Percentiles rank a stretch among this genome's conserved stretches.
Conservation (phyloP, 2,888 invertebrate genomes). For the Campoplex nolae region DNA sequence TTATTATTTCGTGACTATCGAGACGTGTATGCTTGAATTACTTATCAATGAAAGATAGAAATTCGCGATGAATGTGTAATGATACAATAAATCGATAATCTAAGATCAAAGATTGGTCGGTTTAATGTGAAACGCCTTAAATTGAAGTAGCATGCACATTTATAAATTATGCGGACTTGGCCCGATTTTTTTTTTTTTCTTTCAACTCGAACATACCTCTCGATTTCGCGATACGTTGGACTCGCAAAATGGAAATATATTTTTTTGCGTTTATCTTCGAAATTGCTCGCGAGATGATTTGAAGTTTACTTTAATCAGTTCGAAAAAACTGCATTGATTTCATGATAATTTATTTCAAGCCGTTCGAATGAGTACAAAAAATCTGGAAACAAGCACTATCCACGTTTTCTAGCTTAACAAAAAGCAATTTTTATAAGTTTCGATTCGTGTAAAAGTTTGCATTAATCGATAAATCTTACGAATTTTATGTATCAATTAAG, state of each 20-base stretch:
- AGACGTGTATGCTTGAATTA: neutral
- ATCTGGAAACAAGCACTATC: neutral
- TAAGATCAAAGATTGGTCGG: neutral
- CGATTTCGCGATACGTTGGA: neutral
- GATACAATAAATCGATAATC: neutral
- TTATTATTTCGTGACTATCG: neutral
- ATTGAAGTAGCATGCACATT: neutral
- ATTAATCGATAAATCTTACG: neutral
- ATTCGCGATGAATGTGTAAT: neutral
- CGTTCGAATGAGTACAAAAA: neutral
- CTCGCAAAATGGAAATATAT: neutral
- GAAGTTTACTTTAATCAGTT: neutral
- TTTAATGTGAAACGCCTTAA: neutral
- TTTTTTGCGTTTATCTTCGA: neutral
- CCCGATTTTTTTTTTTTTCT: conserved; percentile 8
- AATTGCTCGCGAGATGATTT: neutral
- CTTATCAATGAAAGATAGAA: neutral
- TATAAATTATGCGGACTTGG: conserved; percentile 14
- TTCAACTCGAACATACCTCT: neutral
- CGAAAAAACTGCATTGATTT: neutral
- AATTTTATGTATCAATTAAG: too few species aligned
- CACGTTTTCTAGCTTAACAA: neutral
- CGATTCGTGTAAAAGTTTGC: neutral
- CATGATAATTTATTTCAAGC: neutral
- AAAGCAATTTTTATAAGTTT: neutral